Percentiles rank a stretch among this genome's conserved stretches.
phyloP scores from a whole-genome alignment of 2,797 vertebrate species.

The Channa striata region DNA sequence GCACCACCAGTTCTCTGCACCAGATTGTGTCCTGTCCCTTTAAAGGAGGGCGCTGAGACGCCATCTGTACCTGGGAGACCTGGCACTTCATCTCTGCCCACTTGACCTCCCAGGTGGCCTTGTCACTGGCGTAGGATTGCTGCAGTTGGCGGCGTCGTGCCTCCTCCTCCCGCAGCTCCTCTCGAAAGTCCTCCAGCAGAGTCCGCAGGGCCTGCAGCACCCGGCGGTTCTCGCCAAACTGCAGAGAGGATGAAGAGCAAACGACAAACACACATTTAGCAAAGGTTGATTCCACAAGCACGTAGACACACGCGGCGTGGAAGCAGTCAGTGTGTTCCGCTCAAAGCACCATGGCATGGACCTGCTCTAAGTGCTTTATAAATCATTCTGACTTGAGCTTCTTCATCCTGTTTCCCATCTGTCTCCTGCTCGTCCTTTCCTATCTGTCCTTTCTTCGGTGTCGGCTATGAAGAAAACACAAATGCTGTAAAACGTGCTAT shows the following conservation, averaged over 20 bases:
- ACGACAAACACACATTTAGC: neutral
- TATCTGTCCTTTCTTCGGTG: neutral
- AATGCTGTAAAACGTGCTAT: too few species aligned
- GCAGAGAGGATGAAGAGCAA: constrained; percentile 16
- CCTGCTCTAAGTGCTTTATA: constrained; percentile 33
- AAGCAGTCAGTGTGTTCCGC: constrained; percentile 20
- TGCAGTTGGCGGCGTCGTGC: constrained; percentile 88
- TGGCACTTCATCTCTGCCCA: constrained; percentile 90
- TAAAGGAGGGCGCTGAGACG: constrained; percentile 61
- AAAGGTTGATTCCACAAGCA: constrained; percentile 1
- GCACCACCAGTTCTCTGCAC: neutral
- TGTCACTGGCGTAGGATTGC: constrained; percentile 92
- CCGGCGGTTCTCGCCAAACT: constrained; percentile 90
- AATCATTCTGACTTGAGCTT: constrained; percentile 41
- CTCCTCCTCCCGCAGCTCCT: constrained; percentile 91
- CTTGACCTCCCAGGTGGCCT: constrained; percentile 94
- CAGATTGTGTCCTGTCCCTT: constrained; percentile 59
- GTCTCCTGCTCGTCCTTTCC: constrained; percentile 12
- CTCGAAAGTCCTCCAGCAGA: constrained; percentile 93
- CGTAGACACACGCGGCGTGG: neutral
- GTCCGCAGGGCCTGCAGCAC: constrained; percentile 89
- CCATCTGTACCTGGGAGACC: constrained; percentile 89
- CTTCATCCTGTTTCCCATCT: constrained; percentile 27
- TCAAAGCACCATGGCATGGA: constrained; percentile 19
- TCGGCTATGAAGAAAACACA: neutral